These are phyloP conservation scores for Isichthys henryi DNA, from an alignment of 2,113 vertebrate genomes.

Conservation along the genomic window DNA sequence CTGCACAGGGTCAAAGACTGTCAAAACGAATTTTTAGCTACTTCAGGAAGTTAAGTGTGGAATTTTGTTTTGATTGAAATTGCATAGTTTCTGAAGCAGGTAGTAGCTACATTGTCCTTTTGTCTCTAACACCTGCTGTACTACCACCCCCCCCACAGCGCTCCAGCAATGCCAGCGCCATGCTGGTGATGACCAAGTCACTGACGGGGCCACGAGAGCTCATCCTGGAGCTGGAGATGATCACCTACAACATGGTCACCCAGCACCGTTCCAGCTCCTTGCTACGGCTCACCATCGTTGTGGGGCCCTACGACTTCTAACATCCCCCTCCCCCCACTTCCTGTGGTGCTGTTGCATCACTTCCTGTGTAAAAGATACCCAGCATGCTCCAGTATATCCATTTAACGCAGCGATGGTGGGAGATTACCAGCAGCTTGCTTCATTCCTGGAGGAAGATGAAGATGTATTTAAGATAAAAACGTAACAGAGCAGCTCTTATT, in stretches of 20 bases:
- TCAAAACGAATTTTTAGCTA: not conserved
- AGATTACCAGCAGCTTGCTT: constrained; percentile 26
- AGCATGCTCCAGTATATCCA: constrained; percentile 28
- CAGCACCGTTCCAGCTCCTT: constrained; percentile 88
- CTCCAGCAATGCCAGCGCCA: constrained; percentile 83
- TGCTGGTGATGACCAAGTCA: constrained; percentile 90
- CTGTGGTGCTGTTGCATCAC: constrained; percentile 15
- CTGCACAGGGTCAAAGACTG: not conserved
- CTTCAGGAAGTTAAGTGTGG: not conserved
- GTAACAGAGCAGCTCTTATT: constrained; percentile 12
- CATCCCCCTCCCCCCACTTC: constrained; percentile 51
- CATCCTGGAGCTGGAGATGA: constrained; percentile 93
- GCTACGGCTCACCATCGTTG: constrained; percentile 87
- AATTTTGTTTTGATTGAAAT: not conserved
- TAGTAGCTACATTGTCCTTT: not conserved
- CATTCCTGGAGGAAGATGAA: constrained; percentile 19
- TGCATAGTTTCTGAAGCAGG: not conserved
- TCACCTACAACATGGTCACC: constrained; percentile 81
- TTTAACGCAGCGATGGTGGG: constrained; percentile 18
- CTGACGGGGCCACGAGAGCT: constrained; percentile 82
- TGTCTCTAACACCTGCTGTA: not conserved
- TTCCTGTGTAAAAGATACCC: constrained; percentile 39
- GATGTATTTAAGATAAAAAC: constrained; percentile 8
- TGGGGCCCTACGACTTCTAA: constrained; percentile 84
- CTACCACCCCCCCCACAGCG: constrained; percentile 61